Conservation (phyloP, 2,113 vertebrate species). For the Corythornis vintsioides region DNA sequence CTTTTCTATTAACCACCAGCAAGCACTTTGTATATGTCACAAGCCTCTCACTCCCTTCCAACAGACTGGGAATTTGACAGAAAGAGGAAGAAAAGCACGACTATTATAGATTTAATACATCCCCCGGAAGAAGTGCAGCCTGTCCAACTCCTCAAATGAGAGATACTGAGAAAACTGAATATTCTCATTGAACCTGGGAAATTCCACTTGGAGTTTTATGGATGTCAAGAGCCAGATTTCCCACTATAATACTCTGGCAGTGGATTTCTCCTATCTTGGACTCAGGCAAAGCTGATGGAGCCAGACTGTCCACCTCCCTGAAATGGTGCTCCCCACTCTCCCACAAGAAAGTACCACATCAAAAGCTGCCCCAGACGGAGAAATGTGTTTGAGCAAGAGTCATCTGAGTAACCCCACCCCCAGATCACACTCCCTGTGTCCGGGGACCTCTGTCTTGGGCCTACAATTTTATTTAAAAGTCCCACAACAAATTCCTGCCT, state of each 20-base stretch:
- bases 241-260: slow-evolving; percentile 20
- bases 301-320: slow-evolving; percentile 52
- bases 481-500: slow-evolving; percentile 55
- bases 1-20: slow-evolving; percentile 51
- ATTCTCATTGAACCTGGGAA: slow-evolving; percentile 60
- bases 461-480: slow-evolving; percentile 48
- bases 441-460: slow-evolving; percentile 23
- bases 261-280: slow-evolving; percentile 41
- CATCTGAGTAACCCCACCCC: slow-evolving; percentile 27
- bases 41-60: slow-evolving; percentile 15
- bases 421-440: slow-evolving; percentile 46
- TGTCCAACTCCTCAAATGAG: neutral
- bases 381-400: slow-evolving; percentile 44
- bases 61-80: neutral
- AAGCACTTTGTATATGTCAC: slow-evolving; percentile 62
- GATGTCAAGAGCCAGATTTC: slow-evolving; percentile 39
- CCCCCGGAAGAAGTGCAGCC: slow-evolving; percentile 29
- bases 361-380: slow-evolving; percentile 37
- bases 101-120: slow-evolving; percentile 43
- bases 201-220: slow-evolving; percentile 58
- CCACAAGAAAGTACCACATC: slow-evolving; percentile 61
- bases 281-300: slow-evolving; percentile 4
- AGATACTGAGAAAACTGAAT: slow-evolving; percentile 26
- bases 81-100: slow-evolving; percentile 16
- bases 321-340: slow-evolving; percentile 48